phyloP scores from a whole-genome alignment of 2,888 invertebrate genomes.

The Agriotes lineatus region DNA sequence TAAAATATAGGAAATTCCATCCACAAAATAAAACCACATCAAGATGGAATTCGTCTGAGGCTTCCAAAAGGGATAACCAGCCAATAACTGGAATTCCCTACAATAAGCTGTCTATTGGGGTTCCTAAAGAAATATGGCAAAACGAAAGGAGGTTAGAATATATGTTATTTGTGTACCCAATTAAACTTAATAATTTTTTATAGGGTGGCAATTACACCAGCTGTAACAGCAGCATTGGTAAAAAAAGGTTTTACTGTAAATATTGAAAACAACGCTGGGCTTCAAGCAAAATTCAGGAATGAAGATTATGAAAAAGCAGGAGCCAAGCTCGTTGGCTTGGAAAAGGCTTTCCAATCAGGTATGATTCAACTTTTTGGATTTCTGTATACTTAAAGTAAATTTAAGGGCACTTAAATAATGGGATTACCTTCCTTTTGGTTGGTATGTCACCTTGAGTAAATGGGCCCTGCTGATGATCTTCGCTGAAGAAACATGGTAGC shows the following conservation, averaged over 20 bases:
- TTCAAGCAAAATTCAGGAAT: constrained; percentile 82
- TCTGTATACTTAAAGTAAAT: constrained; percentile 28
- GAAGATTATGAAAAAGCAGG: constrained; percentile 81
- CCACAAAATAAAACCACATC: neutral
- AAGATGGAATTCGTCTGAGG: constrained; percentile 10
- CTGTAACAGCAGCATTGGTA: constrained; percentile 76
- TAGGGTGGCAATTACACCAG: constrained; percentile 85
- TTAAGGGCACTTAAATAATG: constrained; percentile 26
- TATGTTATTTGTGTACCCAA: neutral
- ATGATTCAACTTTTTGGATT: constrained; percentile 48
- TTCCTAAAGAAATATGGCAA: constrained; percentile 86
- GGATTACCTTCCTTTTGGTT: constrained; percentile 29
- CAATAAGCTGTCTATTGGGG: constrained; percentile 81
- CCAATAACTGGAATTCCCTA: constrained; percentile 77
- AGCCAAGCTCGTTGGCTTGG: constrained; percentile 75
- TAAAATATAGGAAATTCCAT: neutral
- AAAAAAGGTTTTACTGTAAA: constrained; percentile 87
- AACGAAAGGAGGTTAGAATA: constrained; percentile 79
- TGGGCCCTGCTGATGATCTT: constrained; percentile 21
- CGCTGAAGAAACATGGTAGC: constrained; percentile 31
- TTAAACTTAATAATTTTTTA: too few species aligned
- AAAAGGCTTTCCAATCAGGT: constrained; percentile 79
- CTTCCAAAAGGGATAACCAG: neutral
- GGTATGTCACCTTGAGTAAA: constrained; percentile 13
- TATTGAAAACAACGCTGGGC: constrained; percentile 84